phyloP scores from a whole-genome alignment of 2,888 invertebrate genomes.

The Ceramica pisi region DNA sequence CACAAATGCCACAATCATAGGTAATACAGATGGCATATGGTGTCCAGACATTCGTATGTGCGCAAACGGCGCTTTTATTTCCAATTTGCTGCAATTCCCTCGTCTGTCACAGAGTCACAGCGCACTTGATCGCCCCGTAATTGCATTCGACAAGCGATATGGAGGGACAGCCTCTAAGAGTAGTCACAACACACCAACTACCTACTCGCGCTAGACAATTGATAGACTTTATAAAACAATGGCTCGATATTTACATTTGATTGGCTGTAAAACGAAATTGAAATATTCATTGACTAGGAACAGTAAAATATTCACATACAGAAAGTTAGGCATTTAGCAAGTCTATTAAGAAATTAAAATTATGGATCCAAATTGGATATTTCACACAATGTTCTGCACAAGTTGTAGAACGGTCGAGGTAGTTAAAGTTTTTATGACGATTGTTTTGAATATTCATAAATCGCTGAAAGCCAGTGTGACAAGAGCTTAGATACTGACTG shows the following conservation, averaged over 20 bases:
- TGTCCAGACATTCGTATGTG: conserved; percentile 54
- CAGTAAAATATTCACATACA: conserved; percentile 16
- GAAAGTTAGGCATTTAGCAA: conserved; percentile 22
- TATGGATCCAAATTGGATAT: neutral
- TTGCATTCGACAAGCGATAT: conserved; percentile 50
- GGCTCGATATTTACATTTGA: conserved; percentile 19
- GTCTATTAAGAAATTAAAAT: conserved; percentile 7
- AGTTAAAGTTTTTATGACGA: neutral
- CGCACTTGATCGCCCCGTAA: conserved; percentile 57
- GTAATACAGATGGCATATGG: conserved; percentile 64
- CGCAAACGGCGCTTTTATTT: conserved; percentile 65
- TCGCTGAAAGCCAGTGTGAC: neutral
- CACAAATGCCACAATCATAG: conserved; percentile 63
- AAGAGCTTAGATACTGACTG: neutral
- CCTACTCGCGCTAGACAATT: conserved; percentile 16
- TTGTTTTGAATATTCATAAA: neutral
- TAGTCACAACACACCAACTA: conserved; percentile 56
- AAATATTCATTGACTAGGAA: conserved; percentile 35
- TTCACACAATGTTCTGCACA: neutral
- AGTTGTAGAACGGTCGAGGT: neutral
- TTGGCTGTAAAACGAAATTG: conserved; percentile 29
- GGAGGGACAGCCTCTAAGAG: conserved; percentile 22
- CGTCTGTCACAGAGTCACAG: conserved; percentile 50
- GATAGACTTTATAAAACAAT: conserved; percentile 44
- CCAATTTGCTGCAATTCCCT: conserved; percentile 71